A percentile compares a stretch with the other conserved stretches of the same genome.
These are phyloP conservation scores for Drosophila helvetica DNA, from an alignment of 2,888 invertebrate species.

Conservation along the genomic window DNA sequence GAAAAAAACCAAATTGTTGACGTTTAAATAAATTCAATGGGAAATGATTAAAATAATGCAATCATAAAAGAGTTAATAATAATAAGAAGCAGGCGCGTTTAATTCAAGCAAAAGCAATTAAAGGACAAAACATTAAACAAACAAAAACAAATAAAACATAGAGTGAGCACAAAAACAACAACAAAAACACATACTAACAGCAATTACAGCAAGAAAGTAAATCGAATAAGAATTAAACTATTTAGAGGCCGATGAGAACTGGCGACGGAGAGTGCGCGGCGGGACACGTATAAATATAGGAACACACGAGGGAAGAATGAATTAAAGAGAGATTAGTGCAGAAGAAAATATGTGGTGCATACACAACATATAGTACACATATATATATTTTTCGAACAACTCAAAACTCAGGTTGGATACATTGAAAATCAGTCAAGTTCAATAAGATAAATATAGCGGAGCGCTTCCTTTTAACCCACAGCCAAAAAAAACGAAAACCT, in stretches of 20 bases:
- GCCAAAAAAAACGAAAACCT: slow-evolving; percentile 54
- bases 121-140: slow-evolving; percentile 34
- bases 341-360: slow-evolving; percentile 39
- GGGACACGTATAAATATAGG: slow-evolving; percentile 39
- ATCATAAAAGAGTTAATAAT: slow-evolving; percentile 37
- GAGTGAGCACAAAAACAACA: slow-evolving; percentile 70
- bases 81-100: slow-evolving; percentile 44
- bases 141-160: slow-evolving; percentile 58
- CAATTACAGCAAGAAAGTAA: slow-evolving; percentile 23
- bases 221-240: slow-evolving; percentile 50
- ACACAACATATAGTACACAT: slow-evolving; percentile 46
- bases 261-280: slow-evolving; percentile 42
- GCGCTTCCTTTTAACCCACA: slow-evolving; percentile 78
- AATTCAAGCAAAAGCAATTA: slow-evolving; percentile 41
- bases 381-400: slow-evolving; percentile 73
- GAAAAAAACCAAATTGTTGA: slow-evolving; percentile 56
- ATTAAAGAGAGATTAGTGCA: slow-evolving; percentile 19
- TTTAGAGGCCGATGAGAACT: slow-evolving; percentile 43
- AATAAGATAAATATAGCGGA: slow-evolving; percentile 72
- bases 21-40: slow-evolving; percentile 73
- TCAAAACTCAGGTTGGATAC: slow-evolving; percentile 80
- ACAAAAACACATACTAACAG: slow-evolving; percentile 49
- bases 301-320: slow-evolving; percentile 17
- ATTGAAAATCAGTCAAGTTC: slow-evolving; percentile 76
- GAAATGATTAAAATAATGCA: slow-evolving; percentile 58